A percentile compares a stretch with the other conserved stretches of the same genome.
phyloP scores from a whole-genome alignment of 2,797 vertebrate genomes.

The Rhadinocentrus ornatus region DNA sequence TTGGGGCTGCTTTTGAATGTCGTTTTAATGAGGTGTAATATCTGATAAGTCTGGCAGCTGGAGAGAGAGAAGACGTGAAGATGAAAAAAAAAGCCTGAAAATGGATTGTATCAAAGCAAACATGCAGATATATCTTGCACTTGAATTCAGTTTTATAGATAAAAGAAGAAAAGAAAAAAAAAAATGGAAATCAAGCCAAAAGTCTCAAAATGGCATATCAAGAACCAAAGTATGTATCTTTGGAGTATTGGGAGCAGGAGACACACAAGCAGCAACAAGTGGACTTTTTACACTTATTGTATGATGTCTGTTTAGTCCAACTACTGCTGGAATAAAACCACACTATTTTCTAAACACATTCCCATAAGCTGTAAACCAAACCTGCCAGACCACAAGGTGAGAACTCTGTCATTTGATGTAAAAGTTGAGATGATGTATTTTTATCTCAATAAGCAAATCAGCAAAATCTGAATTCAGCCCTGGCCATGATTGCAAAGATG shows the following conservation, averaged over 20 bases:
- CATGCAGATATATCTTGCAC: background rate
- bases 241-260: too few relatives aligned
- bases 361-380: too few relatives aligned
- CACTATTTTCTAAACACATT: background rate
- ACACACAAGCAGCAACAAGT: too few relatives aligned
- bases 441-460: too few relatives aligned
- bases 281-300: too few relatives aligned
- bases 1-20: constrained; percentile 29
- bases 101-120: background rate
- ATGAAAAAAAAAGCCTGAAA: constrained; percentile 6
- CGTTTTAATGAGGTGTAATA: constrained; percentile 56
- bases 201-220: background rate
- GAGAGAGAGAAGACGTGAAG: constrained; percentile 2
- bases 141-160: background rate
- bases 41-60: constrained; percentile 32
- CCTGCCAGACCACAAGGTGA: too few relatives aligned
- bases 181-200: background rate
- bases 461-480: too few relatives aligned
- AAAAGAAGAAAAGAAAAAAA: too few relatives aligned
- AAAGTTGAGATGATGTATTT: too few relatives aligned
- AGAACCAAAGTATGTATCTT: fast-evolving
- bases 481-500: too few relatives aligned
- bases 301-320: too few relatives aligned
- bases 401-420: too few relatives aligned
- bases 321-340: background rate